Conservation (phyloP, 2,888 invertebrate species). For the Nasonovia ribisnigri region DNA sequence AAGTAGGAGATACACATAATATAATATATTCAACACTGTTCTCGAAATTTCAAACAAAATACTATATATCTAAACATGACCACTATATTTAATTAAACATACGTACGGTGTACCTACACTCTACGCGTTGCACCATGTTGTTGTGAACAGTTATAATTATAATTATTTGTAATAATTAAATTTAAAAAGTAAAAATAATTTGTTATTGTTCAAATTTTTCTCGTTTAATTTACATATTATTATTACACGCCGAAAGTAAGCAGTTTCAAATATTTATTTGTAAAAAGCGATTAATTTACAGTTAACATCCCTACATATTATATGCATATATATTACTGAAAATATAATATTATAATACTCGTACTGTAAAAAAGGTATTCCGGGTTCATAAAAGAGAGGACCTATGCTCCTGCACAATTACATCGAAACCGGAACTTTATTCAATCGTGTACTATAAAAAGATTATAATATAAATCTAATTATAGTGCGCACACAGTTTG, state of each 20-base stretch:
- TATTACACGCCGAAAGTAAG: not conserved
- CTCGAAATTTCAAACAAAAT: not conserved
- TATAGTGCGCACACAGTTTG: not conserved
- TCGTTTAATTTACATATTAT: not conserved
- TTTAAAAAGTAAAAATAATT: not conserved
- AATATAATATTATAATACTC: not conserved
- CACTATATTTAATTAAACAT: not conserved
- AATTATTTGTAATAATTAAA: not conserved
- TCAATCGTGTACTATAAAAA: not conserved
- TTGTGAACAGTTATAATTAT: not conserved
- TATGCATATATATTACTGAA: not conserved
- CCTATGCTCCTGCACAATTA: not conserved
- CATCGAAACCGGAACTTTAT: not conserved
- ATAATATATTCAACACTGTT: not conserved
- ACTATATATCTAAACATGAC: not conserved
- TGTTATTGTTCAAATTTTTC: not conserved
- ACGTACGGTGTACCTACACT: not conserved
- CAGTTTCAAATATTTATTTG: not conserved
- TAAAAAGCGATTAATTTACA: not conserved
- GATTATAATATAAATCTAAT: conserved; percentile 15
- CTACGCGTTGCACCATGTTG: not conserved
- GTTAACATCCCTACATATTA: not conserved
- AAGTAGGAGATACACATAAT: not conserved
- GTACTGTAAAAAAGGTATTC: not conserved
- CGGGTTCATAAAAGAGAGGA: not conserved